phyloP scores from a whole-genome alignment of 2,888 invertebrate genomes.

The Dryocosmus kuriphilus region DNA sequence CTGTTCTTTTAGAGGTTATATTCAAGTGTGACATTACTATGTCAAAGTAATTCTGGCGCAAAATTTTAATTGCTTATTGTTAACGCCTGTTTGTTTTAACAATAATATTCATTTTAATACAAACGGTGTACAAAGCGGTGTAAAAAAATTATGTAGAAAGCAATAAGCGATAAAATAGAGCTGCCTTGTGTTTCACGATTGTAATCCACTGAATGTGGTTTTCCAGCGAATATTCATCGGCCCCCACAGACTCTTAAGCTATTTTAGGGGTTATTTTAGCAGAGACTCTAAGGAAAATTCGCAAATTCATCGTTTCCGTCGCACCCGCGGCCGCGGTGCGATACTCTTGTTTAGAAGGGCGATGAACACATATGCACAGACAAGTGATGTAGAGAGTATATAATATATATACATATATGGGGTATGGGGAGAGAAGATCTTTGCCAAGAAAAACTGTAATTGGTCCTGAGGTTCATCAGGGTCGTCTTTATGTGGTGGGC shows the following conservation, averaged over 20 bases:
- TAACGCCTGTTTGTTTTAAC: neutral
- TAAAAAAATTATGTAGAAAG: neutral
- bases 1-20: no score
- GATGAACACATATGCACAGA: slow-evolving; percentile 42
- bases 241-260: slow-evolving; percentile 36
- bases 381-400: slow-evolving; percentile 33
- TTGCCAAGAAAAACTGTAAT: slow-evolving; percentile 58
- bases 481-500: slow-evolving; percentile 56
- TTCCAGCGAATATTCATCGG: slow-evolving; percentile 25
- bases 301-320: slow-evolving; percentile 67
- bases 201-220: slow-evolving; percentile 32
- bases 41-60: no score
- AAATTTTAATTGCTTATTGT: no score
- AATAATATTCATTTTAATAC: neutral
- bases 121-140: neutral
- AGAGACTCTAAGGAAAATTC: slow-evolving; percentile 60
- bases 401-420: slow-evolving; percentile 58
- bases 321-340: slow-evolving; percentile 48
- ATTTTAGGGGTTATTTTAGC: slow-evolving; percentile 46
- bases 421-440: slow-evolving; percentile 49
- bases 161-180: slow-evolving; percentile 20
- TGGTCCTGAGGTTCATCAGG: slow-evolving; percentile 64
- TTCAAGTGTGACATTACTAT: no score
- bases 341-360: slow-evolving; percentile 40
- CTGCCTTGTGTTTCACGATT: neutral